phyloP scores from a whole-genome alignment of 2,113 vertebrate genomes.

The Pelecanoides urinatrix region DNA sequence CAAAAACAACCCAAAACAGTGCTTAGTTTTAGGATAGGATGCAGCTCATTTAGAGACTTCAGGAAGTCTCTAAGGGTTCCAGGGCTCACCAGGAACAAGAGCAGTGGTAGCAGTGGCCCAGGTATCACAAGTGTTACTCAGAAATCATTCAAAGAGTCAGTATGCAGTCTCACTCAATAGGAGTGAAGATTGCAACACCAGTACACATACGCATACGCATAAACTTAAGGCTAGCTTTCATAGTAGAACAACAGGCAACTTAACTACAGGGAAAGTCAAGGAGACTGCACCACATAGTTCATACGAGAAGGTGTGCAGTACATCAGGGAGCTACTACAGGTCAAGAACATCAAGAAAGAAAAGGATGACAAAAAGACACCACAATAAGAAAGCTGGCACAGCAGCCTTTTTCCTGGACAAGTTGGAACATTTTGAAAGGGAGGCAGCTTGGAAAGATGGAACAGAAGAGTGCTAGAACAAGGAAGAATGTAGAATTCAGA shows the following conservation, averaged over 20 bases:
- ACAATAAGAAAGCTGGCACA: background rate
- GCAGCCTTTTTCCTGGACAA: background rate
- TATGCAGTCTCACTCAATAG: background rate
- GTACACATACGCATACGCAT: accelerated
- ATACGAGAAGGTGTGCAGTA: background rate
- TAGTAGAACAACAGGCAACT: background rate
- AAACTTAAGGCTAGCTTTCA: background rate
- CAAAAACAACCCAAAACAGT: background rate
- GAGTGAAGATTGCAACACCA: background rate
- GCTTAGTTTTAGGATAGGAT: background rate
- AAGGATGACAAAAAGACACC: background rate
- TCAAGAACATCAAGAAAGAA: background rate
- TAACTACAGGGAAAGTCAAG: background rate
- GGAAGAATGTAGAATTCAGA: background rate
- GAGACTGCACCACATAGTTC: background rate
- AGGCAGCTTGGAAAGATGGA: background rate
- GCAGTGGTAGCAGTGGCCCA: background rate
- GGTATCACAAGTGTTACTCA: background rate
- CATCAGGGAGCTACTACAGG: background rate
- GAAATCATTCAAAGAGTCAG: background rate
- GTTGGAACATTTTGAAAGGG: background rate
- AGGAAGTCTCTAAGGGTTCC: background rate
- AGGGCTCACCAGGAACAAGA: background rate
- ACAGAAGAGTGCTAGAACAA: background rate
- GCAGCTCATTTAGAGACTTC: background rate